A percentile compares a stretch with the other conserved stretches of the same genome.
phyloP scores from a whole-genome alignment of 92 coral and sea anemone species.

The Muricea muricata region DNA sequence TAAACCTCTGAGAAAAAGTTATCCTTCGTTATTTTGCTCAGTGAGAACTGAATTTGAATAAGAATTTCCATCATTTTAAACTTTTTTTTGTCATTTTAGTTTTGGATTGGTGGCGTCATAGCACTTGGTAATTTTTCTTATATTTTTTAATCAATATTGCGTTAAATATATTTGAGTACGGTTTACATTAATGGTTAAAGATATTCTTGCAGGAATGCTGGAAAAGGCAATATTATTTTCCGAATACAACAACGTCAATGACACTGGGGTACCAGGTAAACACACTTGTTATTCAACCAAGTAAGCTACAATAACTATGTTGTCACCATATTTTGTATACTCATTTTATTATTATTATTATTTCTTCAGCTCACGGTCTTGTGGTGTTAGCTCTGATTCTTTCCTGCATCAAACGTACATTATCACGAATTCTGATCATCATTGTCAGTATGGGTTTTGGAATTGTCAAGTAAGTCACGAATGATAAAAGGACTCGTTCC shows the following conservation, averaged over 20 bases:
- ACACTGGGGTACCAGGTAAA: conserved; percentile 86
- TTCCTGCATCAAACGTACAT: conserved; percentile 89
- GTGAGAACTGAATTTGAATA: no score
- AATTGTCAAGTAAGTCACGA: conserved; percentile 99
- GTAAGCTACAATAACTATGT: no score
- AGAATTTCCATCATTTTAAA: no score
- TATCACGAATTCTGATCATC: conserved; percentile 94
- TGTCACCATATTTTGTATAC: no score
- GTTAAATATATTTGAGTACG: not conserved
- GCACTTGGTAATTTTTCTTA: conserved; percentile 98
- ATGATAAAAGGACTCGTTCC: no score
- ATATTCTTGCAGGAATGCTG: conserved; percentile 90
- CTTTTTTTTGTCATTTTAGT: conserved; percentile 62
- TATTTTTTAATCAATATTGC: no score
- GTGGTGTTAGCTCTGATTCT: conserved; percentile 89
- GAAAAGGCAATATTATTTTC: conserved; percentile 96
- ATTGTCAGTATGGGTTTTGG: conserved; percentile 99
- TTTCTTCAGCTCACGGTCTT: conserved; percentile 49
- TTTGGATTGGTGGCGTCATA: conserved; percentile 99
- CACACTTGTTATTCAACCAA: no score
- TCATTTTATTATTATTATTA: no score
- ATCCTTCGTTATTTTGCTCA: no score
- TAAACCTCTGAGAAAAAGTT: no score
- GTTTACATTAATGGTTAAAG: not conserved
- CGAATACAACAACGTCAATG: conserved; percentile 81